phyloP scores from a whole-genome alignment of 1,140 invertebrate genomes.

The Pogonomyrmex barbatus region DNA sequence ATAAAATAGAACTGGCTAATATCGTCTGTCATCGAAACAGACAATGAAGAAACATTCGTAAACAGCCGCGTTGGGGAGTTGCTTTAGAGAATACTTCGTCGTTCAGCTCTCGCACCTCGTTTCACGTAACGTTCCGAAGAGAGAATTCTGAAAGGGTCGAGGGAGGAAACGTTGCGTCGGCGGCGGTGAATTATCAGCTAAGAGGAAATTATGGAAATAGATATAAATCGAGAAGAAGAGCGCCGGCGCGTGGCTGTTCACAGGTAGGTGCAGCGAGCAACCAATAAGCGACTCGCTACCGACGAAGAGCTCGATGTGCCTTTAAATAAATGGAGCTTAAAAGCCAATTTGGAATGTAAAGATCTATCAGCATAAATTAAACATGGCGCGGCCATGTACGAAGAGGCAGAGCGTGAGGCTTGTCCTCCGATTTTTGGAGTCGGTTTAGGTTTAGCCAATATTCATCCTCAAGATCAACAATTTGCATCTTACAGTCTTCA shows the following conservation, averaged over 20 bases:
- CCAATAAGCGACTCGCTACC: conserved; percentile 65
- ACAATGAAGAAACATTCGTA: conserved; percentile 10
- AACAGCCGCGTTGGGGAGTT: background rate
- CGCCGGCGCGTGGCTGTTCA: conserved; percentile 54
- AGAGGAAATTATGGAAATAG: conserved; percentile 84
- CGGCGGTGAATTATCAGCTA: conserved; percentile 81
- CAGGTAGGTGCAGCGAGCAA: conserved; percentile 57
- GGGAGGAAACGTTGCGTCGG: conserved; percentile 52
- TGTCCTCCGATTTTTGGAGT: conserved; percentile 41
- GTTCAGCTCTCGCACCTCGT: conserved; percentile 46
- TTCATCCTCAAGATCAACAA: conserved; percentile 13
- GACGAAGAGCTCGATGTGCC: conserved; percentile 44
- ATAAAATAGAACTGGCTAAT: background rate
- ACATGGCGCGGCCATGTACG: conserved; percentile 59
- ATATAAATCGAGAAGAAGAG: conserved; percentile 82
- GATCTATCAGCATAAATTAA: conserved; percentile 81
- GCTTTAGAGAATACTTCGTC: conserved; percentile 19
- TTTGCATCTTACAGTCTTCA: conserved; percentile 33
- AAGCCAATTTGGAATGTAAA: conserved; percentile 80
- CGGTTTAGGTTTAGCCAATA: conserved; percentile 39
- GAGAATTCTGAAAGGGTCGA: conserved; percentile 55
- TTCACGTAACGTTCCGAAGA: conserved; percentile 70
- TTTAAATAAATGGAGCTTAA: conserved; percentile 79
- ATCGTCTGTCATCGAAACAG: conserved; percentile 3
- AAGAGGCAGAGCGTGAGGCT: conserved; percentile 30